Evolutionary conservation across 1,140 invertebrate species (phyloP).

Genomic region (Bathynomus jamesi): DNA sequence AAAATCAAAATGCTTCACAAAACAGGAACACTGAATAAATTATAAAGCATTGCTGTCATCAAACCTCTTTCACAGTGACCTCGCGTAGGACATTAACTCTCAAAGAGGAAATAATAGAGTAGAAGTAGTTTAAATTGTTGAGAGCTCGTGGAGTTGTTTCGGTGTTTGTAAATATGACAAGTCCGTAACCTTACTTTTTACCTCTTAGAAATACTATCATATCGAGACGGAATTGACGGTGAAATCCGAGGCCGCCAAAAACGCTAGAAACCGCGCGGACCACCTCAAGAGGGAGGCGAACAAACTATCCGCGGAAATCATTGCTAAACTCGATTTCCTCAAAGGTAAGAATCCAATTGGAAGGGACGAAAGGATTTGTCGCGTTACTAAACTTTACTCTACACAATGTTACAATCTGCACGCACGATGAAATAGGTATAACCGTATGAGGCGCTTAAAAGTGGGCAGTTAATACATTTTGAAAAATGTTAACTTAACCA

Average conservation of each 20-base stretch:
- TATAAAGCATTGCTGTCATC: no score
- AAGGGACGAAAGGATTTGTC: neutral
- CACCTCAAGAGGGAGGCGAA: constrained; percentile 62
- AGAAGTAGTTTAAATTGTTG: no score
- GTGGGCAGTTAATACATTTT: neutral
- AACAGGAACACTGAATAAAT: no score
- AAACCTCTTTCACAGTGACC: no score
- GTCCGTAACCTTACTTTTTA: no score
- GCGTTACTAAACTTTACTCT: neutral
- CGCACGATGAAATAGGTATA: neutral
- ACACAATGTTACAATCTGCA: neutral
- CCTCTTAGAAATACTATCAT: constrained; percentile 54
- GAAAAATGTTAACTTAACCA: neutral
- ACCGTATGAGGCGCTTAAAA: neutral
- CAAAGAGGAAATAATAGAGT: no score
- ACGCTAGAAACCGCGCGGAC: constrained; percentile 62
- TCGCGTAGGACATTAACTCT: no score
- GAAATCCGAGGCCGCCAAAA: constrained; percentile 55
- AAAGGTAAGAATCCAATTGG: constrained; percentile 45
- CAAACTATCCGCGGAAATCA: constrained; percentile 64
- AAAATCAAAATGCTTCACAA: no score
- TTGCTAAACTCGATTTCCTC: constrained; percentile 62
- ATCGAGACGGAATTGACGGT: constrained; percentile 53
- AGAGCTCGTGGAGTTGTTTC: no score
- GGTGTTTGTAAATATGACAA: no score